Base-by-base conservation (phyloP, 1,140 invertebrate genomes). In the Anastrepha ludens region DNA sequence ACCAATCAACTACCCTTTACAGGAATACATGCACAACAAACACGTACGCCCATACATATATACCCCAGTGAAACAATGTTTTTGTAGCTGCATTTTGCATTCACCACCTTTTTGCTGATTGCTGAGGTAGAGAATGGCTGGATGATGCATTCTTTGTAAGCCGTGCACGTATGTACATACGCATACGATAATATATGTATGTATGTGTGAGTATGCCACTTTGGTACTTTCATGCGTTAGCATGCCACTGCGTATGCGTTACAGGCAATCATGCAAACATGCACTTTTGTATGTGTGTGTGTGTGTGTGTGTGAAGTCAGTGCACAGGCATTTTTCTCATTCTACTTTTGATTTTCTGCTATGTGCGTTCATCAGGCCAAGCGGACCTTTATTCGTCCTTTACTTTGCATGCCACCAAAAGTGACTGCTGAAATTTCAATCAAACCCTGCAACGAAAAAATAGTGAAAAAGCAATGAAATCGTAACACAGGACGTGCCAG, bases 1-100 rank as follows among this genome's bases (percentile, higher is more conserved):
- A 81, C 44, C 88, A 59, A 87, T 88, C 88, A 88, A 88, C 87
- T 50, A 81, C 74, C 74, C 74, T 81, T 58, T 55, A 15, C 47
- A 20, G 47, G 11, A 1, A 62, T 62, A 62, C 15, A 62, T 17
- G 29, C 29, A 29, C 0, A 67, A 39, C 64, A 67, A 29, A 55
- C 11, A n/a, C 15, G 60, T 62, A n/a, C 15, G n/a, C 15, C 2
- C 60, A 13, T 13, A 13, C 15, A n/a, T 17, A 62, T 15, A n/a
- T 17, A 62, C 4, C 60, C 17, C 47, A 7, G 55, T 55, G 15
- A 15, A 11, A 81, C 2, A 55, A 2, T 9, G 41, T 44, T 47
- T 5, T 74, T 74, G 67, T 74, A 44, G 41, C 41, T 81, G 47
- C 74, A 55, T 50, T 58, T 41, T 81, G 74, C 74, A 81, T 55